These are phyloP conservation scores for Azorinus chamasolen DNA, from an alignment of 2,888 invertebrate species.

Conservation along the genomic window DNA sequence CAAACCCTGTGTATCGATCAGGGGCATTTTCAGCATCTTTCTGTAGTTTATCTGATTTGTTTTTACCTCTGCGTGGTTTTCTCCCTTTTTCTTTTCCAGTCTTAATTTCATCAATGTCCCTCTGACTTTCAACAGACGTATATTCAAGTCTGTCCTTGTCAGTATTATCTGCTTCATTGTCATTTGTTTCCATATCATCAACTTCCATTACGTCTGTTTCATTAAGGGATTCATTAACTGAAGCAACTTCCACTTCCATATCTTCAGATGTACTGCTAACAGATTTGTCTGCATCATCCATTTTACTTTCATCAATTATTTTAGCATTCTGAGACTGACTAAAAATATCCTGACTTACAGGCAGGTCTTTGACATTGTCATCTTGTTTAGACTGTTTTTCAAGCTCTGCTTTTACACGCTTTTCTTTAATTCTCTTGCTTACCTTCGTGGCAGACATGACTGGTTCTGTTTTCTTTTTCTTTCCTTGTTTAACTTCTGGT, in stretches of 20 bases:
- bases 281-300: background rate
- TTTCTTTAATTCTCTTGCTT: conserved; percentile 31
- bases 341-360: background rate
- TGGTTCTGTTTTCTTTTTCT: conserved; percentile 8
- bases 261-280: background rate
- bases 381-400: background rate
- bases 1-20: background rate
- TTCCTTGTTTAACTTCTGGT: conserved; percentile 41
- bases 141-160: background rate
- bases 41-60: background rate
- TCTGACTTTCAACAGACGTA: background rate
- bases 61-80: background rate
- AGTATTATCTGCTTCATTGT: background rate
- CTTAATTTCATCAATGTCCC: background rate
- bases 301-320: background rate
- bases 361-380: background rate
- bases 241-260: background rate
- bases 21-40: background rate
- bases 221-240: background rate
- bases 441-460: conserved; percentile 9
- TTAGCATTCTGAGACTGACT: background rate
- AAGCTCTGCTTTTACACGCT: conserved; percentile 9
- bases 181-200: conserved; percentile 10
- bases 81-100: background rate
- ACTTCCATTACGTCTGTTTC: background rate